Base-by-base conservation (phyloP, 1,140 invertebrate genomes). In the Panagrolaimus sp. region DNA sequence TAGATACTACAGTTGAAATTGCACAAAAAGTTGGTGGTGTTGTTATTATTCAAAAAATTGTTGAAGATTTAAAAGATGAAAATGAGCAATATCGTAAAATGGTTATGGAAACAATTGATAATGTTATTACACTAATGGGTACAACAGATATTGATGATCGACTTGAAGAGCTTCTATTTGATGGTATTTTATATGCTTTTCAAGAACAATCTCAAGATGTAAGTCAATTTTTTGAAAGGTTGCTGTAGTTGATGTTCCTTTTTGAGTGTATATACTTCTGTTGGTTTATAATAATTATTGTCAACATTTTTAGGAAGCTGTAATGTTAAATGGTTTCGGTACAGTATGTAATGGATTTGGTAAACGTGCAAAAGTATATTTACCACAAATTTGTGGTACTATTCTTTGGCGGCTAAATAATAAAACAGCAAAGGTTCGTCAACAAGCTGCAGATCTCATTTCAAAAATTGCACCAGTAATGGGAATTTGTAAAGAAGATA, bases 91-190 rank as follows among this genome's bases (percentile, higher is more conserved):
- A 98, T 84, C 88, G 96, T 70, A 99, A 99, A 87, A 98, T 99
- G 96, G 96, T 99, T 0, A 98, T 99, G 93, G 96, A 99, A 84
- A 98, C 93, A 0, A 98, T 99, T 72, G 96, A 99, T 84, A 98
- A 99, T 84, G 87, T 98, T 68, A 93, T 99, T 88, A 91, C 91
- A 7, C 95, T 96, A 84, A 87, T 98, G 20, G 96, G 96, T 44
- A 94, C 95, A 0, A 92, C 93, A 0, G 96, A 98, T 83, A 96
- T 99, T 62, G 96, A 99, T 84, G 94, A 92, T 0, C 87, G 95
- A 48, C 85, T 99, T 0, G 96, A 99, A 84, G 96, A 99, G 85
- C 95, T 97, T 81, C 88, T 99, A 11, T 98, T 99, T 84, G 96
- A 99, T 81, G 96, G 96, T 75, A 98, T 99, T 78, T 85, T 99